Percentiles rank a stretch among this genome's conserved stretches.
phyloP scores from a whole-genome alignment of 53 echinoderm and acorn worm species.

The Mesocentrotus franciscanus region DNA sequence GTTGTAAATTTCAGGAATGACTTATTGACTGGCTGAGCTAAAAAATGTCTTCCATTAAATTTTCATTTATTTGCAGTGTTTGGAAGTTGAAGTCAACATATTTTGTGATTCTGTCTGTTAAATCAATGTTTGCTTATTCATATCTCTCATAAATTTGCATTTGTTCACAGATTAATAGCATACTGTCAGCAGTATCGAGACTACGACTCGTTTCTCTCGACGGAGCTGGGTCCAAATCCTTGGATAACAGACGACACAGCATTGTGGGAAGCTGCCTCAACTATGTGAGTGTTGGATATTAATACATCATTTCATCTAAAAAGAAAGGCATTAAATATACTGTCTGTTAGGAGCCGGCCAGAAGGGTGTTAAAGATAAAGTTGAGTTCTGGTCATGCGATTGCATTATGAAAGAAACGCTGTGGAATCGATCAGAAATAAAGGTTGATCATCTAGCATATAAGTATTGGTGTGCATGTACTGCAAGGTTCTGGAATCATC shows the following conservation, averaged over 20 bases:
- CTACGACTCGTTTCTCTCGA: constrained; percentile 87
- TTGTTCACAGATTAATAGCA: constrained; percentile 83
- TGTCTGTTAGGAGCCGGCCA: too few species aligned
- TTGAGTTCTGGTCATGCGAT: too few species aligned
- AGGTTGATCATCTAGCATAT: too few species aligned
- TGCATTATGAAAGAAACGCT: too few species aligned
- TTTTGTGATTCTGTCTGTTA: not conserved
- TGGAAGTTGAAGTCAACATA: not conserved
- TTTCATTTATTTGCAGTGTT: too few species aligned
- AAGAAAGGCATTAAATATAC: too few species aligned
- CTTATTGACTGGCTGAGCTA: not conserved
- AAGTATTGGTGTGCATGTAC: too few species aligned
- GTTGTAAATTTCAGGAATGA: too few species aligned
- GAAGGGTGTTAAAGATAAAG: too few species aligned
- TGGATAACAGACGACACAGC: constrained; percentile 95
- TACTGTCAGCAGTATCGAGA: constrained; percentile 98
- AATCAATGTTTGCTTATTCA: not conserved
- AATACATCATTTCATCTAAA: not conserved
- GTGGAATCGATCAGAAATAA: too few species aligned
- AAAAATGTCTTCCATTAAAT: not conserved
- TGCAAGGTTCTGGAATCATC: too few species aligned
- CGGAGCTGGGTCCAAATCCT: constrained; percentile 90
- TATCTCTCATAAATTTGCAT: not conserved
- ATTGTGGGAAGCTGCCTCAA: constrained; percentile 93
- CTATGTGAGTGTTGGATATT: constrained; percentile 79